Conservation (phyloP, 2,797 vertebrate species). For the Botia kubotai region DNA sequence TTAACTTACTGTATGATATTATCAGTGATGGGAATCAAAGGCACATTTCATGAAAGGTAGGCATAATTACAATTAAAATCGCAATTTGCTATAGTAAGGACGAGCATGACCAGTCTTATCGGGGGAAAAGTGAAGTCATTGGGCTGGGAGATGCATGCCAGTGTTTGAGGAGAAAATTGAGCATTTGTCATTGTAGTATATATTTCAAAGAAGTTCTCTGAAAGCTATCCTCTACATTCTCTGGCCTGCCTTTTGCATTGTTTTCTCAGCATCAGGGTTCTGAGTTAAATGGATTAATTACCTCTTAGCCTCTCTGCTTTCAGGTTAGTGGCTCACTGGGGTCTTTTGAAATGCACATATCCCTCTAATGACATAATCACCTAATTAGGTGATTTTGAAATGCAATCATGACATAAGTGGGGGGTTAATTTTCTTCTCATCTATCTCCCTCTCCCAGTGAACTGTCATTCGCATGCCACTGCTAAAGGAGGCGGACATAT, state of each 20-base stretch:
- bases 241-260: constrained; percentile 68
- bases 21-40: constrained; percentile 77
- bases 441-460: constrained; percentile 77
- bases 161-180: constrained; percentile 49
- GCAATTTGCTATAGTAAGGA: constrained; percentile 64
- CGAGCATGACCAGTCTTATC: constrained; percentile 58
- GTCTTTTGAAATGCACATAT: constrained; percentile 84
- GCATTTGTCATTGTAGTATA: constrained; percentile 84
- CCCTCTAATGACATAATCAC: constrained; percentile 94
- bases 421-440: constrained; percentile 83
- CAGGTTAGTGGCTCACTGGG: constrained; percentile 83
- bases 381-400: constrained; percentile 91
- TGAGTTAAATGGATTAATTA: constrained; percentile 95
- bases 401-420: constrained; percentile 81
- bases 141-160: constrained; percentile 41
- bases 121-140: constrained; percentile 23
- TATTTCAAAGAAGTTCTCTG: constrained; percentile 87
- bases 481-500: constrained; percentile 9
- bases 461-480: constrained; percentile 69
- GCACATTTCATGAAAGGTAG: constrained; percentile 62
- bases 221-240: constrained; percentile 85
- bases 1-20: constrained; percentile 70
- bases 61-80: constrained; percentile 65
- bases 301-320: constrained; percentile 88
- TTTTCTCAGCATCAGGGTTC: constrained; percentile 74